These are phyloP conservation scores for Clarias macrocephalus DNA, from an alignment of 2,113 vertebrate genomes.

Conservation along the genomic window DNA sequence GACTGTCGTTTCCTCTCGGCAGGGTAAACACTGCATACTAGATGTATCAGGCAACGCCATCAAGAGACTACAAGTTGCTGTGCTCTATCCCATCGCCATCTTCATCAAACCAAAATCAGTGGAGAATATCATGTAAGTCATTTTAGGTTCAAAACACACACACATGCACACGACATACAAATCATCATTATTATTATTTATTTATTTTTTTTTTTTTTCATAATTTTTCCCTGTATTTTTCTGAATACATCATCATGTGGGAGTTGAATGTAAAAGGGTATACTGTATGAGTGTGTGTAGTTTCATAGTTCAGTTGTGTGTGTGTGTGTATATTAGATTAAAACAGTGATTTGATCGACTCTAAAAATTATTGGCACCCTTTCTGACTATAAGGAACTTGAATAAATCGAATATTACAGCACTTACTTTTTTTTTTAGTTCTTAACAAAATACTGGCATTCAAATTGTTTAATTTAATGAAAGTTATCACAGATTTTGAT, in stretches of 20 bases:
- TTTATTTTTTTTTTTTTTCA: no score
- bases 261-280: neutral
- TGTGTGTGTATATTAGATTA: no score
- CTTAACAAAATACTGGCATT: neutral
- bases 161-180: neutral
- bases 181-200: no score
- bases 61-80: constrained; percentile 94
- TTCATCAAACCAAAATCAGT: constrained; percentile 97
- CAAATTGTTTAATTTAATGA: neutral
- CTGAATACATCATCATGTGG: neutral
- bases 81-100: constrained; percentile 90
- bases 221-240: neutral
- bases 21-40: constrained; percentile 98
- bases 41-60: constrained; percentile 98
- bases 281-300: neutral
- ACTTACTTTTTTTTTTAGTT: neutral
- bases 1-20: constrained; percentile 39
- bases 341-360: neutral
- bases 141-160: neutral
- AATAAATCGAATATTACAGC: neutral
- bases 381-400: neutral
- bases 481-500: neutral
- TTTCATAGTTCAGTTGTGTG: neutral
- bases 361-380: neutral
- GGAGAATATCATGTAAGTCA: constrained; percentile 96